A percentile compares a stretch with the other conserved stretches of the same genome.
phyloP scores from a whole-genome alignment of 1,140 invertebrate species.

The Lethrus apterus region DNA sequence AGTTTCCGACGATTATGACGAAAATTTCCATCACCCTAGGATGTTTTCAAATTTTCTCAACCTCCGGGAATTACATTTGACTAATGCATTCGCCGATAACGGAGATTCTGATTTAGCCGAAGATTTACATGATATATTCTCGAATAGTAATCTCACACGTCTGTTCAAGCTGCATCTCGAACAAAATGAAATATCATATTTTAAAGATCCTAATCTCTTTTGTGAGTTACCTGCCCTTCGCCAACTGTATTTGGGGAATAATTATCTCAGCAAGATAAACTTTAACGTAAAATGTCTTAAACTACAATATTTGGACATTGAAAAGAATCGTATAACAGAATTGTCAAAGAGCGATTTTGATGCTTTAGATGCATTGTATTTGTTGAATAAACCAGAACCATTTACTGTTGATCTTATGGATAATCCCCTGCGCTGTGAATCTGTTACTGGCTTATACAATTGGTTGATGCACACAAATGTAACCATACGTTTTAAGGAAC shows the following conservation, averaged over 20 bases:
- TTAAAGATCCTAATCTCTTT: constrained; percentile 59
- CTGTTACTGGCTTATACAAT: constrained; percentile 51
- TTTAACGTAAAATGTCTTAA: constrained; percentile 61
- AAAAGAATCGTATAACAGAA: constrained; percentile 58
- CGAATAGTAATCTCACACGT: constrained; percentile 58
- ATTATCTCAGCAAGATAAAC: constrained; percentile 52
- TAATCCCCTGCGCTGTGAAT: constrained; percentile 65
- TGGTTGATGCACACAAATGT: constrained; percentile 61
- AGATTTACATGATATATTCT: constrained; percentile 66
- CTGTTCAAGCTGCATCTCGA: constrained; percentile 69
- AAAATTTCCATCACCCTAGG: constrained; percentile 59
- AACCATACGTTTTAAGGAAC: constrained; percentile 50
- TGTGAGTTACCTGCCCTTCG: constrained; percentile 60
- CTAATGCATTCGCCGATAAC: constrained; percentile 67
- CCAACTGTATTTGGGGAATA: constrained; percentile 64
- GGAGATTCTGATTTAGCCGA: constrained; percentile 53
- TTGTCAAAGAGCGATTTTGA: constrained; percentile 52
- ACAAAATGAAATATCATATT: constrained; percentile 67
- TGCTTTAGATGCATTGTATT: constrained; percentile 45
- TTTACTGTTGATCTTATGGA: constrained; percentile 58
- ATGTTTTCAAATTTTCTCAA: constrained; percentile 74
- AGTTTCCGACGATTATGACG: constrained; percentile 47
- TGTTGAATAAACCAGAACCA: constrained; percentile 40
- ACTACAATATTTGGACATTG: constrained; percentile 61
- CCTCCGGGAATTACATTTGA: constrained; percentile 63